Evolutionary conservation across 2,888 invertebrate species (phyloP), one percentile per base, ranked within the genome.

Genomic region (Sympetrum striolatum): DNA sequence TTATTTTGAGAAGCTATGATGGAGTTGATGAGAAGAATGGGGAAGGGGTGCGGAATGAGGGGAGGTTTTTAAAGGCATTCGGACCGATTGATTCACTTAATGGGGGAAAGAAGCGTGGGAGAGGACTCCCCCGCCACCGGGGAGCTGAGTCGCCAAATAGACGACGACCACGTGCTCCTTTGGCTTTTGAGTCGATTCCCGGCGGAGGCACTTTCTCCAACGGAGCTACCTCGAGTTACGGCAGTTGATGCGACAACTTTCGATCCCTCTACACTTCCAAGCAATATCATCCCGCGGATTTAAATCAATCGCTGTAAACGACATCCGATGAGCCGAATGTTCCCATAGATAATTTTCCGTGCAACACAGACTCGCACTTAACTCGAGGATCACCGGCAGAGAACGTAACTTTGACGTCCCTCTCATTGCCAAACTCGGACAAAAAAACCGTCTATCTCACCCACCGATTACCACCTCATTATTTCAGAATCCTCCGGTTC

Each of bases 1-100:
- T 60, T 86, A 86, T 86, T 86, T 86, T 86, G 86, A 86, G 86
- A 22, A 60, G 25, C 58, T 53, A 35, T 53, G 86, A 86, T 60
- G 60, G 60, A 6, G 6, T 31, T 35, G 18, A 5, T 15, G 53
- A 25, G 31, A 25, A 14, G 31, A 31, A 31, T 48, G 82, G 82
- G 39, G 18, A 12, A n/a, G n/a, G n/a, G 44, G 44, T 10, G 10
- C 39, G 81, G 22, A 39, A 18, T 44, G 15, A 39, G 37, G 35
- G 80, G 80, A 37, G 8, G 37, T 31, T 18, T 39, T 39, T 22
- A 39, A 81, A 48, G 44, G 44, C n/a, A 44, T 81, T 44, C 39
- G 81, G 81, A 81, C n/a, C 14, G 25, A 80, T 80, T 80, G 37
- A 80, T 39, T 81, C 44, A 44, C 18, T 22, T n/a, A 39, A 44